A percentile compares a stretch with the other conserved stretches of the same genome.
Evolutionary conservation across 2,888 invertebrate genomes (phyloP).

Genomic region (Osmoderma eremita): DNA sequence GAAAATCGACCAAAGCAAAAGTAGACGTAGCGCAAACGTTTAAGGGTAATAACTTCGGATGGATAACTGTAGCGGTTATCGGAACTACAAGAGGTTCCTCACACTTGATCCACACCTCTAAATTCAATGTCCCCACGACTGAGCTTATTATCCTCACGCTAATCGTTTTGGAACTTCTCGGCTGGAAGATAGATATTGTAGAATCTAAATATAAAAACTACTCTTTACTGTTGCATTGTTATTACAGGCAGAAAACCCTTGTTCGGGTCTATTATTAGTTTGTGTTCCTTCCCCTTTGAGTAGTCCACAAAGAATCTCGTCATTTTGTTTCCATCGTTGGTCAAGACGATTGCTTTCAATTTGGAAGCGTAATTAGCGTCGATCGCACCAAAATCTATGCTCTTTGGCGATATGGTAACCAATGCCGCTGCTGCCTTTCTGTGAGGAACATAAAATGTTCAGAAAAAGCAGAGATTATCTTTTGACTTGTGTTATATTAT

Average conservation of each 20-base stretch:
- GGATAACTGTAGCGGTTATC: constrained; percentile 57
- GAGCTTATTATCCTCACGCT: constrained; percentile 60
- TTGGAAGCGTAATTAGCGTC: constrained; percentile 61
- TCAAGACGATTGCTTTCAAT: constrained; percentile 57
- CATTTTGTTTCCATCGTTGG: constrained; percentile 60
- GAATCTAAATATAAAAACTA: neutral
- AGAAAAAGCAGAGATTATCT: too few relatives aligned
- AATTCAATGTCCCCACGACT: constrained; percentile 57
- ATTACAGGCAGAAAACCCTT: constrained; percentile 58
- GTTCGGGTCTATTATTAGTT: constrained; percentile 61
- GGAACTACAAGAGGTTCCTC: constrained; percentile 56
- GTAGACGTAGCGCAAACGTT: constrained; percentile 60
- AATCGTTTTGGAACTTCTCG: constrained; percentile 51
- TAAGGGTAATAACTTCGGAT: constrained; percentile 58
- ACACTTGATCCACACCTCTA: constrained; percentile 65
- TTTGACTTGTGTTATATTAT: too few relatives aligned
- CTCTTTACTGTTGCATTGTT: neutral
- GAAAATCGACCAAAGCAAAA: constrained; percentile 63
- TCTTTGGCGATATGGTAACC: constrained; percentile 55
- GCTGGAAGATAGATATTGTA: constrained; percentile 37
- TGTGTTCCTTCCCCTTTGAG: constrained; percentile 59
- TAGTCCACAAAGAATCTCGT: constrained; percentile 62
- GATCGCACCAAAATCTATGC: constrained; percentile 62
- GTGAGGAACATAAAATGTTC: too few relatives aligned
- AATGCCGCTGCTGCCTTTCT: constrained; percentile 38